Evolutionary conservation across 2,113 vertebrate species (phyloP), one percentile per base, ranked within the genome.

Genomic region (Crotalus helleri): DNA sequence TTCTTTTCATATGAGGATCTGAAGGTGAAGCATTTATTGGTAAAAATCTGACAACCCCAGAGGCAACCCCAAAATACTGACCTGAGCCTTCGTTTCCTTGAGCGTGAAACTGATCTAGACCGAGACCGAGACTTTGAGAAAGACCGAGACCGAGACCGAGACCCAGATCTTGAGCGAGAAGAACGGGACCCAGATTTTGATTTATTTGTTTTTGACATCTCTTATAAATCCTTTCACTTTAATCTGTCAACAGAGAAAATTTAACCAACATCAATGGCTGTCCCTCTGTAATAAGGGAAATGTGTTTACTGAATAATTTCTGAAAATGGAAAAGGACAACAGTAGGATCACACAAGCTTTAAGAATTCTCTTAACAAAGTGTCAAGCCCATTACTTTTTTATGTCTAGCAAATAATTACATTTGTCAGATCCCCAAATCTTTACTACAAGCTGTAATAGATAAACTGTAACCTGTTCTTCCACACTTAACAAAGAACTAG

Each of bases 141-240:
- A n/a, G 99, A 99, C 0, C 98, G 98, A 57, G 99, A 99, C 13
- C 98, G 98, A 0, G 99, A 99, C 6, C 98, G 97, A 1, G 98
- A 98, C 0, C 98, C 98, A 0, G 99, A 99, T 95, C 98, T 98
- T 93, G 99, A 98, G 3, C 98, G 98, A 0, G 99, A 99, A 2
- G 98, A 98, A 17, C 97, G 98, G 91, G 99, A 99, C 5, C 98
- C 98, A 89, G 99, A 99, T 93, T 98, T 98, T 2, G 99, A 99
- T 92, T 98, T 99, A 64, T 98, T 98, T 9, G 98, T 98, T 97
- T 99, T 99, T 90, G 99, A 99, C 99, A 99, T 99, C 97, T 96
- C 95, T 96, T 96, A 95, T 96, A 94, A 92, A 90, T 95, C 96
- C 96, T 95, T 97, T 94, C 96, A 97, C 93, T 74, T 90, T 95